A percentile compares a stretch with the other conserved stretches of the same genome.
Conservation (phyloP, 2,797 vertebrate species). For the Botia almorhae region DNA sequence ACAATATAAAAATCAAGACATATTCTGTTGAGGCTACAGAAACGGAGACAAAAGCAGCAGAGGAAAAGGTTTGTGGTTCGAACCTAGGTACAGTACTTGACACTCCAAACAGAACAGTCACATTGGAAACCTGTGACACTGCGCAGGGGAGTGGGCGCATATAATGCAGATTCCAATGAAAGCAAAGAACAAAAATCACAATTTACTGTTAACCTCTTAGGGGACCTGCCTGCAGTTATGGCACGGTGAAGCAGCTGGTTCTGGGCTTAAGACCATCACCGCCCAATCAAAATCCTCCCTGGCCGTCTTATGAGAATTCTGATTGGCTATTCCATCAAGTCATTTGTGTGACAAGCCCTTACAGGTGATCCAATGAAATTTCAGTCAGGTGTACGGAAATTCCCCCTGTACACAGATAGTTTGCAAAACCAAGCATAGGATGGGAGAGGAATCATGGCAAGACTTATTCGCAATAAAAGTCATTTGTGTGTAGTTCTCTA, state of each 20-base stretch:
- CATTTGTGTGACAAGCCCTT: conserved; percentile 42
- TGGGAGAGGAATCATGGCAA: conserved; percentile 9
- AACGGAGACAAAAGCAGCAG: conserved; percentile 52
- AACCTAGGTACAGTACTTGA: conserved; percentile 58
- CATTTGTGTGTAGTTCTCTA: background rate
- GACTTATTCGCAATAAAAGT: conserved; percentile 33
- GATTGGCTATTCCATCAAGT: conserved; percentile 37
- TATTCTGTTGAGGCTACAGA: conserved; percentile 57
- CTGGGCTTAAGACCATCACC: conserved; percentile 50
- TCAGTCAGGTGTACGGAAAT: conserved; percentile 42
- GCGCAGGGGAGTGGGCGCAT: conserved; percentile 46
- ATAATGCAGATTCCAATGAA: conserved; percentile 60
- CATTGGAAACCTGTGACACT: conserved; percentile 32
- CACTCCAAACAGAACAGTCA: conserved; percentile 38
- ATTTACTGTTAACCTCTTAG: conserved; percentile 51
- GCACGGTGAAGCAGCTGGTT: conserved; percentile 52
- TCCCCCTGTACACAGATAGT: conserved; percentile 51
- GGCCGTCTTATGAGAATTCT: conserved; percentile 27
- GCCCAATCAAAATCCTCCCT: conserved; percentile 34
- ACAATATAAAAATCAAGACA: conserved; percentile 47
- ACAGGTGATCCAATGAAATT: conserved; percentile 56
- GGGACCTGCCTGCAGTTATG: conserved; percentile 57
- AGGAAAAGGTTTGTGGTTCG: conserved; percentile 57
- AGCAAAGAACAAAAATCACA: conserved; percentile 31
- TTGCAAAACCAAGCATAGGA: conserved; percentile 27